Conservation (phyloP, 1,140 invertebrate genomes). For the Maniola jurtina region DNA sequence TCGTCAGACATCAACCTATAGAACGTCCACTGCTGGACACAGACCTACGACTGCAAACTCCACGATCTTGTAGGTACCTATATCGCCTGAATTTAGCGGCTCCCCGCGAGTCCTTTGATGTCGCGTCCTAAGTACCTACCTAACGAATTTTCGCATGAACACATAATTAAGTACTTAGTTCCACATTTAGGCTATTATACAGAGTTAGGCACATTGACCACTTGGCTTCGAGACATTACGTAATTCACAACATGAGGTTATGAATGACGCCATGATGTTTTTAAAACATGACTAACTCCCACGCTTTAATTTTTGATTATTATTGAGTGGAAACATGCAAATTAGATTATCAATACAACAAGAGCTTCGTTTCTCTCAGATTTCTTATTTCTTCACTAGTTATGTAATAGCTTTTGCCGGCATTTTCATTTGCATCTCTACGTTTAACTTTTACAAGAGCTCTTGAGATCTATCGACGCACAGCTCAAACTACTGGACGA, state of each 20-base stretch:
- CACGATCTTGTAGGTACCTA: too few species aligned
- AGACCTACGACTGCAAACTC: too few species aligned
- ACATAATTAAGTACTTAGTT: not conserved
- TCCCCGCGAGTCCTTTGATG: too few species aligned
- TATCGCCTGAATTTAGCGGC: too few species aligned
- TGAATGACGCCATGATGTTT: conserved; percentile 8
- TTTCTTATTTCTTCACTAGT: not conserved
- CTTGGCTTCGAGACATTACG: conserved; percentile 3
- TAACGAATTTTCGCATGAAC: not conserved
- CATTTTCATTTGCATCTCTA: too few species aligned
- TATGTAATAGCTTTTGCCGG: too few species aligned
- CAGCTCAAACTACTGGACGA: too few species aligned
- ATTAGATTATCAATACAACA: not conserved
- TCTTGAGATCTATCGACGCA: too few species aligned
- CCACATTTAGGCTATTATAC: not conserved
- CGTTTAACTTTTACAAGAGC: too few species aligned
- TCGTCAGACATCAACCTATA: too few species aligned
- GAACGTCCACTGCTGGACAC: too few species aligned
- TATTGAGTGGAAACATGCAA: not conserved
- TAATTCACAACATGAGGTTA: not conserved
- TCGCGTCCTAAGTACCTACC: too few species aligned
- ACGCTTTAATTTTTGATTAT: conserved; percentile 10
- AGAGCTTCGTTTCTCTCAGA: not conserved
- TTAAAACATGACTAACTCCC: conserved; percentile 6
- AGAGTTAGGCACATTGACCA: not conserved